These are phyloP conservation scores for Spilogale gracilis DNA, from an alignment of 2,113 vertebrate species.

Conservation along the genomic window DNA sequence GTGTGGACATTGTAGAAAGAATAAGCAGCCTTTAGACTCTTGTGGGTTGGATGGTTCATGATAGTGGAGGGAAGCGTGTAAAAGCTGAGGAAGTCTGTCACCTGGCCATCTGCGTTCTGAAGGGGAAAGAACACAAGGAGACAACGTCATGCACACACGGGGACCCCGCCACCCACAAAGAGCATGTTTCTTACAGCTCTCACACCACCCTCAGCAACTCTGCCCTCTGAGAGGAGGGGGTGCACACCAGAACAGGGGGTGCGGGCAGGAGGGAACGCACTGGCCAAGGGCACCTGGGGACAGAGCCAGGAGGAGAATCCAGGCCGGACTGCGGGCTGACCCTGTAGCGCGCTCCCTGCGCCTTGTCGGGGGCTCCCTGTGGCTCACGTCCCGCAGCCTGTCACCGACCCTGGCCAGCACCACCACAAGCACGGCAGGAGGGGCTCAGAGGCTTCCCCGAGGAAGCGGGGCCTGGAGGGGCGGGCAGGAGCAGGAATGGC, in stretches of 20 bases:
- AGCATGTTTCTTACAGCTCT: background rate
- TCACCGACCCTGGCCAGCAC: background rate
- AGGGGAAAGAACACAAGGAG: constrained; percentile 37
- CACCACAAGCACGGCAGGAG: background rate
- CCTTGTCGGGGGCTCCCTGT: background rate
- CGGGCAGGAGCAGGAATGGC: no score
- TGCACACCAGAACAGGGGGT: background rate
- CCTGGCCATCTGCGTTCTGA: constrained; percentile 92
- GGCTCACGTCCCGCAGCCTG: background rate
- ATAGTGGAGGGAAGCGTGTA: constrained; percentile 99
- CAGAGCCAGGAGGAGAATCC: background rate
- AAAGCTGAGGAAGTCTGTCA: constrained; percentile 98
- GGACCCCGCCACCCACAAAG: accelerated
- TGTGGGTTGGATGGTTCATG: constrained; percentile 98
- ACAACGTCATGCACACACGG: background rate
- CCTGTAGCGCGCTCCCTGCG: background rate
- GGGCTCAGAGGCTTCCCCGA: background rate
- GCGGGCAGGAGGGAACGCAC: background rate
- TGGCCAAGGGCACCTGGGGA: background rate
- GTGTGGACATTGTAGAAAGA: constrained; percentile 99
- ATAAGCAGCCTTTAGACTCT: constrained; percentile 98
- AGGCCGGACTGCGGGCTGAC: background rate
- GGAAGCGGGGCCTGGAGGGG: background rate
- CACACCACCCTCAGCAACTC: background rate
- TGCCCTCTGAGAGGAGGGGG: background rate